Evolutionary conservation across 2,888 invertebrate species (phyloP).

Genomic region (Crioceris asparagi): DNA sequence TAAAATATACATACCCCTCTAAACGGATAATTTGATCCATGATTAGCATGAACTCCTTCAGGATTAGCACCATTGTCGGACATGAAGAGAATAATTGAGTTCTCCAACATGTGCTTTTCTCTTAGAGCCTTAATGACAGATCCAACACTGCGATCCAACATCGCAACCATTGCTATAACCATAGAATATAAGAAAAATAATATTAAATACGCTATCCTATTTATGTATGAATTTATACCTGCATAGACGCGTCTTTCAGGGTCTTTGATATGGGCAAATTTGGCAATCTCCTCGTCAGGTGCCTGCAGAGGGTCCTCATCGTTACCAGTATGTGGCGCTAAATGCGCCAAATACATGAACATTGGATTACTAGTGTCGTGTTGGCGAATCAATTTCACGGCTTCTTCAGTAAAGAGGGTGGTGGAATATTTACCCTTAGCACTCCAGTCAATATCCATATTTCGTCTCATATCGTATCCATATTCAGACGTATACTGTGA

Average conservation of each 20-base stretch:
- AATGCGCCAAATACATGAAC: conserved; percentile 59
- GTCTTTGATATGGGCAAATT: conserved; percentile 57
- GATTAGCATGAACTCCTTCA: conserved; percentile 59
- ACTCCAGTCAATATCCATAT: conserved; percentile 44
- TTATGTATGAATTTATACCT: conserved; percentile 38
- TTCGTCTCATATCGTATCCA: conserved; percentile 54
- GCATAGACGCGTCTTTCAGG: conserved; percentile 56
- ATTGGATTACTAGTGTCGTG: conserved; percentile 45
- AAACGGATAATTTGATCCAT: conserved; percentile 70
- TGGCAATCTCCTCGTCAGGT: conserved; percentile 56
- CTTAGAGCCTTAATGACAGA: conserved; percentile 61
- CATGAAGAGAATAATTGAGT: conserved; percentile 77
- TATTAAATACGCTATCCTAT: neutral
- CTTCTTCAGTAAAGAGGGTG: conserved; percentile 55
- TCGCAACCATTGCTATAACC: conserved; percentile 87
- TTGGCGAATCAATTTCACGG: conserved; percentile 47
- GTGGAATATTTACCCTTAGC: conserved; percentile 52
- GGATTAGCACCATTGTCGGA: conserved; percentile 85
- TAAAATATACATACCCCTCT: conserved; percentile 50
- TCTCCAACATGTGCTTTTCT: conserved; percentile 59
- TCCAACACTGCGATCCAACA: conserved; percentile 80
- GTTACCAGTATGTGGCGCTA: conserved; percentile 61
- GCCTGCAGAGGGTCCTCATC: conserved; percentile 55
- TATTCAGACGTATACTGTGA: conserved; percentile 33
- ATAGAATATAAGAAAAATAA: conserved; percentile 26